Base-by-base conservation (phyloP, 1,140 invertebrate species). In the Drosophila pectinifera region DNA sequence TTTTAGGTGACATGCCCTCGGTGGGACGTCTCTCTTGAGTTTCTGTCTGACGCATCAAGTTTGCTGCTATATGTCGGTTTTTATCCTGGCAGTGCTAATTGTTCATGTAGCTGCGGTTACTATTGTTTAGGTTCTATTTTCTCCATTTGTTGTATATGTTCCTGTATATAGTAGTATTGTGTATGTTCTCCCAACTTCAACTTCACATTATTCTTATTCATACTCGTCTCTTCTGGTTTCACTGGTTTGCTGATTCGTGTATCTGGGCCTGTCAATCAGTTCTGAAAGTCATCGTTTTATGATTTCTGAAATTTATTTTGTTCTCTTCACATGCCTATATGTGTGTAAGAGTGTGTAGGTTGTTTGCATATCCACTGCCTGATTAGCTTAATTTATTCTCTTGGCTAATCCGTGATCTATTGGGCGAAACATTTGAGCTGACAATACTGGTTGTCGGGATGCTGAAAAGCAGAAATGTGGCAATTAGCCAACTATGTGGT, bases 1-100 rank as follows among this genome's bases (percentile, higher is more conserved):
- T 91, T 91, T 91, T 91, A 91, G 90, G 85, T 88, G 90, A 91
- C 90, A 90, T 91, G 75, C 85, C 90, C 90, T 84, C 90, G 75
- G 90, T 81, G 70, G 84, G 85, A 88, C 80, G 81, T 91, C 90
- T 75, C 38, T 51, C 39, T 75, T 73, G 70, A 54, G 42, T 55
- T 39, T 73, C 34, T 63, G 57, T 73, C 46, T 80, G 80, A 65
- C 77, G 51, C 77, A 78, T 78, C 54, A 58, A 51, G 24, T 68
- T n/a, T n/a, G n/a, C n/a, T 70, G 68, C 36, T 34, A 28, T 63
- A 31, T 41, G 28, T 20, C 59, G 51, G 34, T 28, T 46, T 18
- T 24, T 41, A 11, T 34, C 20, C 13, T 10, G n/a, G 16, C 45
- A 43, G 45, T 43, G 36, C 20, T 68, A 68, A 68, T 68, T 68